Evolutionary conservation across 2,113 vertebrate species (phyloP).

Genomic region (Xerus inauris): DNA sequence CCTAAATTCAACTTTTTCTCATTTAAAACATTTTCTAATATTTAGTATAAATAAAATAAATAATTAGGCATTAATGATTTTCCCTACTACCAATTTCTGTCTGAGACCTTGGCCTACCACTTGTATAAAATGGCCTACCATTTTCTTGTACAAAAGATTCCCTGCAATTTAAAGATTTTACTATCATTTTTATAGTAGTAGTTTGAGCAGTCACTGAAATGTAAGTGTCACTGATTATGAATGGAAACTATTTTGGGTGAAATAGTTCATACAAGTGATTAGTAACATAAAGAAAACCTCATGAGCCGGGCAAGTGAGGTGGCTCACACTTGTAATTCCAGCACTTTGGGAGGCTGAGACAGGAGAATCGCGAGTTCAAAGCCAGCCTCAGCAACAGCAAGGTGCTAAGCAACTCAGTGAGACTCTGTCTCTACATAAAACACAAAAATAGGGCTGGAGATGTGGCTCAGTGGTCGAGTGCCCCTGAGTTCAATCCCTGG

Average conservation of each 20-base stretch:
- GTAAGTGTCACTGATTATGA: background rate
- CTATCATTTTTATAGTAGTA: background rate
- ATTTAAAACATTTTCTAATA: background rate
- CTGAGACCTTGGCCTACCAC: background rate
- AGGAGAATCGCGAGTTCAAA: too few species aligned
- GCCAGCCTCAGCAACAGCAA: too few species aligned
- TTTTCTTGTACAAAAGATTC: background rate
- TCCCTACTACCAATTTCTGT: background rate
- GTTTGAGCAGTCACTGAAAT: background rate
- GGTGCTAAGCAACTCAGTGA: too few species aligned
- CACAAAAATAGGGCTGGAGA: too few species aligned
- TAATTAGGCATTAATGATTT: background rate
- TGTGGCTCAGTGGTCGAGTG: too few species aligned
- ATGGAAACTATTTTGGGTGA: conserved; percentile 11
- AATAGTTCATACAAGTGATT: conserved; percentile 43
- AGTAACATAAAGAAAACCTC: background rate
- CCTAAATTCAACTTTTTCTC: background rate
- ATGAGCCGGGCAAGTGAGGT: too few species aligned
- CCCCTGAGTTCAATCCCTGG: too few species aligned
- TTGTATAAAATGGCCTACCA: too few species aligned
- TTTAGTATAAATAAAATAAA: background rate
- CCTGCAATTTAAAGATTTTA: background rate
- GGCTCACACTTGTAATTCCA: too few species aligned
- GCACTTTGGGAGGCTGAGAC: too few species aligned
- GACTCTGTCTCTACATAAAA: too few species aligned